Evolutionary conservation across 2,888 invertebrate genomes (phyloP).

Genomic region (Tetranychus piercei): DNA sequence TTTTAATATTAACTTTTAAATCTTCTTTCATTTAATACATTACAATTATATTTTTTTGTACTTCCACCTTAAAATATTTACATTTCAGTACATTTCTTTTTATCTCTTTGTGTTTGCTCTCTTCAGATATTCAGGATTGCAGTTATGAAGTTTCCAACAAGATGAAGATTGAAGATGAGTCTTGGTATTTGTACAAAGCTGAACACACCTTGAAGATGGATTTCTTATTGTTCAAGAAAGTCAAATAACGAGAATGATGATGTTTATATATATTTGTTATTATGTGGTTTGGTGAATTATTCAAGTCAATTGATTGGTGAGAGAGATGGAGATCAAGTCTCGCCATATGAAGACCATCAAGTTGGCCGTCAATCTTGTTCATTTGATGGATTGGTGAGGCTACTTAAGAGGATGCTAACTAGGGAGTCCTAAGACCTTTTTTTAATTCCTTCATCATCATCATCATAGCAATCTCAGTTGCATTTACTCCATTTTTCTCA

Average conservation of each 20-base stretch:
- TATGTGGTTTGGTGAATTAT: no score
- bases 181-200: background rate
- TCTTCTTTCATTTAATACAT: no score
- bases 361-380: background rate
- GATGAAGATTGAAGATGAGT: background rate
- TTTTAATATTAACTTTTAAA: no score
- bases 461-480: background rate
- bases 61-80: no score
- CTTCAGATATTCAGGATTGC: no score
- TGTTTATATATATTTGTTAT: no score
- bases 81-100: no score
- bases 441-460: slow-evolving; percentile 1
- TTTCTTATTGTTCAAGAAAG: background rate
- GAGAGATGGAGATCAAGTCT: background rate
- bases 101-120: no score
- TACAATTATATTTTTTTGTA: no score
- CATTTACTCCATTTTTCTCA: background rate
- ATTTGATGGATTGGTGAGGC: background rate
- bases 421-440: background rate
- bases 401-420: background rate
- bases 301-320: no score
- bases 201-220: background rate
- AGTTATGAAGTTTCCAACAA: background rate
- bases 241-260: no score
- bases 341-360: background rate